Evolutionary conservation across 2,888 invertebrate genomes (phyloP).

Genomic region (Galerucella pusilla): DNA sequence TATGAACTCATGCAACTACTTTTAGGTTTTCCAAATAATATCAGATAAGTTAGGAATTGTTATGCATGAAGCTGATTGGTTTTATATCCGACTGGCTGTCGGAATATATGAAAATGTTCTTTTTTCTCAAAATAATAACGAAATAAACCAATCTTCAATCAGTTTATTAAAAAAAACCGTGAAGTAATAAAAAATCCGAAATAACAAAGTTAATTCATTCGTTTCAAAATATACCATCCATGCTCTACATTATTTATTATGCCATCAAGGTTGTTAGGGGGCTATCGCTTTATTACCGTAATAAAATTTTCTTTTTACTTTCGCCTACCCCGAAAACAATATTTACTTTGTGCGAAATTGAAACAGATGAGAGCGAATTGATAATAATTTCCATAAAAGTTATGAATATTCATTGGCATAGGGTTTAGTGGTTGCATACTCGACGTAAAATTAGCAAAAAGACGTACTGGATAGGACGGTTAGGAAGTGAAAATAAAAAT

Average conservation of each 20-base stretch:
- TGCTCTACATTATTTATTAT: neutral
- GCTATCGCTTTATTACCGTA: neutral
- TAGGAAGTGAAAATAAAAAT: neutral
- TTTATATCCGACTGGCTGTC: no score
- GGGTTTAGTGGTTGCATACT: conserved; percentile 14
- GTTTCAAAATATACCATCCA: no score
- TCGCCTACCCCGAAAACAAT: conserved; percentile 9
- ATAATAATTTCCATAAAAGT: conserved; percentile 33
- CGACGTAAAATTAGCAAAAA: neutral
- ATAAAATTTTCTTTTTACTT: conserved; percentile 3
- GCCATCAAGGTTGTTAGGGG: neutral
- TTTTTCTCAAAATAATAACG: no score
- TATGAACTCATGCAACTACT: no score
- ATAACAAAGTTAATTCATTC: no score
- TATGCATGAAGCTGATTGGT: no score
- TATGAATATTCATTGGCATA: conserved; percentile 31
- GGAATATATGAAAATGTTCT: no score
- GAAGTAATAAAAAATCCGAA: no score
- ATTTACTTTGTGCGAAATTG: conserved; percentile 30
- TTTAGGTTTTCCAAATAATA: no score
- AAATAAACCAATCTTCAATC: no score
- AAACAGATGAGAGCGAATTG: conserved; percentile 32
- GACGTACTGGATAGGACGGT: neutral
- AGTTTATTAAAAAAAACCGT: no score
- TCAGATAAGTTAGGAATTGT: no score